These are phyloP conservation scores for Electrophaes corylata DNA, from an alignment of 2,888 invertebrate genomes.

Conservation along the genomic window DNA sequence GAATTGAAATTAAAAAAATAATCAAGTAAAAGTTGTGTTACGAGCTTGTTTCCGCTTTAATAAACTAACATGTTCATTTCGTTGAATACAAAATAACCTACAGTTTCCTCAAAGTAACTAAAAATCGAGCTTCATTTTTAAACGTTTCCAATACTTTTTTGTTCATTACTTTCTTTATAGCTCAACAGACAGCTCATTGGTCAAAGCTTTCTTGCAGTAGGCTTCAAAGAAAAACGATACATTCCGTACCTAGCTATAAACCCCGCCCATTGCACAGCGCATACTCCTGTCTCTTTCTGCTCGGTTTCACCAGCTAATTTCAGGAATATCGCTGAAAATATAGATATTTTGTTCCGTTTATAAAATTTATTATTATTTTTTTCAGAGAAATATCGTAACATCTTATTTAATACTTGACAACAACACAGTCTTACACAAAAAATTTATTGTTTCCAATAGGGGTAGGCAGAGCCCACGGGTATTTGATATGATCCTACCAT, in stretches of 20 bases:
- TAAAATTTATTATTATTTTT: neutral
- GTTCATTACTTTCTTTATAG: constrained; percentile 26
- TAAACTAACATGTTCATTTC: neutral
- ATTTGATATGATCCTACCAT: no score
- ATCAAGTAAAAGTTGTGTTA: no score
- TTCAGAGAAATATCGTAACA: no score
- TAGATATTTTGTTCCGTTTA: neutral
- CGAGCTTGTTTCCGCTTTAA: neutral
- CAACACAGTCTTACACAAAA: neutral
- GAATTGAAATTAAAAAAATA: no score
- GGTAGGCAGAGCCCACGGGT: no score
- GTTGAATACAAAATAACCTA: constrained; percentile 1
- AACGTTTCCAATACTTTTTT: constrained; percentile 23
- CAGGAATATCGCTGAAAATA: constrained; percentile 25
- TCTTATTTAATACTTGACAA: neutral
- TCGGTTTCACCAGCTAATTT: constrained; percentile 47
- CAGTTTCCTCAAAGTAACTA: constrained; percentile 15
- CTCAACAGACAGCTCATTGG: constrained; percentile 40
- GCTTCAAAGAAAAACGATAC: constrained; percentile 42
- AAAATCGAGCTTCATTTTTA: constrained; percentile 10
- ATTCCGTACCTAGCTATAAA: constrained; percentile 49
- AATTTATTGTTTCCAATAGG: no score
- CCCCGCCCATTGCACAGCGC: constrained; percentile 60
- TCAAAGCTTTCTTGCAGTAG: constrained; percentile 41
- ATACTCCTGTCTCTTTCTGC: constrained; percentile 57